Evolutionary conservation across 2,888 invertebrate species (phyloP).

Genomic region (Calameuta idolon): DNA sequence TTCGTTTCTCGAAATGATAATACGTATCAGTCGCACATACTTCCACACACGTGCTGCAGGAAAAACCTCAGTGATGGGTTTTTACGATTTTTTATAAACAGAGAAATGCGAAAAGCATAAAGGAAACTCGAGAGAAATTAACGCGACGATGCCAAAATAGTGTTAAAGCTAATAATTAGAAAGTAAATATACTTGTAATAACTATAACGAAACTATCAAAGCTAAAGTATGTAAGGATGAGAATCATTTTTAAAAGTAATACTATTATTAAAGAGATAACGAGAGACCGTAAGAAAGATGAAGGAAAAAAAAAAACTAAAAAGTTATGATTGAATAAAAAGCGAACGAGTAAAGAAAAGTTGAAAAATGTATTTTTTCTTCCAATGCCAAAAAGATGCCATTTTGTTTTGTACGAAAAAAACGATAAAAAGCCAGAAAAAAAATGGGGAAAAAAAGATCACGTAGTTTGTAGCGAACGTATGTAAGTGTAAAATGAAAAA

Average conservation of each 20-base stretch:
- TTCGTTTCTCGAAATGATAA: background rate
- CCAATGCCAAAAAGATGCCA: slow-evolving; percentile 67
- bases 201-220: slow-evolving; percentile 53
- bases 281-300: slow-evolving; percentile 32
- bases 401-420: slow-evolving; percentile 64
- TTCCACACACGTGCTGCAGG: slow-evolving; percentile 4
- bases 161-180: slow-evolving; percentile 63
- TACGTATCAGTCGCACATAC: background rate
- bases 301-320: slow-evolving; percentile 30
- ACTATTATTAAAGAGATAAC: slow-evolving; percentile 30
- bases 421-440: slow-evolving; percentile 51
- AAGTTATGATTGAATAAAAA: slow-evolving; percentile 44
- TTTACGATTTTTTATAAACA: slow-evolving; percentile 6
- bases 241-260: slow-evolving; percentile 49
- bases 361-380: slow-evolving; percentile 65
- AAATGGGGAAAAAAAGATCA: slow-evolving; percentile 33
- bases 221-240: slow-evolving; percentile 48
- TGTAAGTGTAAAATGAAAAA: slow-evolving; percentile 52
- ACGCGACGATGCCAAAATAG: slow-evolving; percentile 66
- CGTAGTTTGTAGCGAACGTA: slow-evolving; percentile 50
- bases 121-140: slow-evolving; percentile 38
- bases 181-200: slow-evolving; percentile 56
- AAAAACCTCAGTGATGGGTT: background rate
- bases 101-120: slow-evolving; percentile 25
- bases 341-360: slow-evolving; percentile 44